These are phyloP conservation scores for Polylopha cassiicola DNA, from an alignment of 2,888 invertebrate genomes.

Conservation along the genomic window DNA sequence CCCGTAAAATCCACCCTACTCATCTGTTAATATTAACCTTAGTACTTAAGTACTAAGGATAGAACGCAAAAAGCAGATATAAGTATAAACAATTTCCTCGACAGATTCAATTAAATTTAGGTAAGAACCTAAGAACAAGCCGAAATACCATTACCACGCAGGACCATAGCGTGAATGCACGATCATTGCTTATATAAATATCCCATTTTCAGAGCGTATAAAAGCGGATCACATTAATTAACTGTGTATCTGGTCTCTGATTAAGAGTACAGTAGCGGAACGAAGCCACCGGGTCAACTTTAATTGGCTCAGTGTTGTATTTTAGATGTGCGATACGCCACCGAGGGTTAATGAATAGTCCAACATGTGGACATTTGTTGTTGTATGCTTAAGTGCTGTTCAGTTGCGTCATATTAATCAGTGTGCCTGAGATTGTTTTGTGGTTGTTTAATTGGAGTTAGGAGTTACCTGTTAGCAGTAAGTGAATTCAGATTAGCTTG, in stretches of 20 bases:
- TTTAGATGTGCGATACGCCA: slow-evolving; percentile 68
- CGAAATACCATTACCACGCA: too few species aligned
- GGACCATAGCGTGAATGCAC: slow-evolving; percentile 14
- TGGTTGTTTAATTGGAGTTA: slow-evolving; percentile 17
- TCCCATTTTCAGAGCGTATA: slow-evolving; percentile 49
- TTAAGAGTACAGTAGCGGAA: slow-evolving; percentile 71
- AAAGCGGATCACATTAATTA: slow-evolving; percentile 71
- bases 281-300: slow-evolving; percentile 63
- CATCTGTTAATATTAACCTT: too few species aligned
- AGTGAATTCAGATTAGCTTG: too few species aligned
- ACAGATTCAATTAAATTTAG: too few species aligned
- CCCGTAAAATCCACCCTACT: too few species aligned
- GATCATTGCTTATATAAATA: slow-evolving; percentile 28
- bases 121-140: too few species aligned
- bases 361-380: slow-evolving; percentile 67
- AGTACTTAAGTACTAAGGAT: too few species aligned
- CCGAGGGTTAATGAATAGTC: slow-evolving; percentile 62
- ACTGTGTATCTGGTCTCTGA: slow-evolving; percentile 67
- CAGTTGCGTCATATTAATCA: slow-evolving; percentile 58
- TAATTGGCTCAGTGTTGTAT: slow-evolving; percentile 64
- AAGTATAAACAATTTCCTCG: too few species aligned
- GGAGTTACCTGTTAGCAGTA: too few species aligned
- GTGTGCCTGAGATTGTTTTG: slow-evolving; percentile 17
- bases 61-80: too few species aligned
- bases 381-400: slow-evolving; percentile 48